Conservation (phyloP, 2,888 invertebrate species). For the Tuta absoluta region DNA sequence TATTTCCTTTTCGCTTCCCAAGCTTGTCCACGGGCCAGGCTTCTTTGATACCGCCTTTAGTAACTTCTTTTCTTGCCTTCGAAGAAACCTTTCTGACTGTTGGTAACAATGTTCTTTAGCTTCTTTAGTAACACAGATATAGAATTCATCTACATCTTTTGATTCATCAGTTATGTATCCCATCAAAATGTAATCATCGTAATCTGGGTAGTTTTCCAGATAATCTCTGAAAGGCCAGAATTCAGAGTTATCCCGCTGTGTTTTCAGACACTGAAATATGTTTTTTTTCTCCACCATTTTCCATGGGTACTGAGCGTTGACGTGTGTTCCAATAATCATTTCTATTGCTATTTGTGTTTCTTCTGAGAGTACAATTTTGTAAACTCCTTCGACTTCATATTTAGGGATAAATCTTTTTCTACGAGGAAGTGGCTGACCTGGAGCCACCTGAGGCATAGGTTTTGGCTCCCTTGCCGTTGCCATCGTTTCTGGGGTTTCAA, state of each 20-base stretch:
- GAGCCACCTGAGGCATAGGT: conserved; percentile 28
- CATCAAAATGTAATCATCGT: conserved; percentile 78
- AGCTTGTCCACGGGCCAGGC: conserved; percentile 79
- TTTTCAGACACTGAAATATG: conserved; percentile 83
- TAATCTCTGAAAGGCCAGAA: conserved; percentile 61
- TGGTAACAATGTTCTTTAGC: conserved; percentile 79
- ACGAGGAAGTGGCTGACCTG: conserved; percentile 52
- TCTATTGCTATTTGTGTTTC: conserved; percentile 83
- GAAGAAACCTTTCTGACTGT: conserved; percentile 77
- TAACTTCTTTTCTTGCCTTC: conserved; percentile 79
- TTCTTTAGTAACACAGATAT: conserved; percentile 82
- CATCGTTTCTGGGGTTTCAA: conserved; percentile 47
- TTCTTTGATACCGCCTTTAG: conserved; percentile 81
- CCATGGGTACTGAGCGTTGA: conserved; percentile 89
- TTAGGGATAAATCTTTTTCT: conserved; percentile 72
- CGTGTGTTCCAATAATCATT: conserved; percentile 84
- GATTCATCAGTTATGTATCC: conserved; percentile 85
- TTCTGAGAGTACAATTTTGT: conserved; percentile 75
- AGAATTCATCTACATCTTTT: conserved; percentile 84
- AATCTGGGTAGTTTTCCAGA: conserved; percentile 63
- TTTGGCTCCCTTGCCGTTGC: conserved; percentile 40
- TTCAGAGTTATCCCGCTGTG: conserved; percentile 77
- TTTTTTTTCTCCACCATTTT: conserved; percentile 82
- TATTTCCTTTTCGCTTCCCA: conserved; percentile 85
- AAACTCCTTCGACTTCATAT: conserved; percentile 81